phyloP scores from a whole-genome alignment of 2,113 vertebrate genomes.

The Odocoileus virginianus region DNA sequence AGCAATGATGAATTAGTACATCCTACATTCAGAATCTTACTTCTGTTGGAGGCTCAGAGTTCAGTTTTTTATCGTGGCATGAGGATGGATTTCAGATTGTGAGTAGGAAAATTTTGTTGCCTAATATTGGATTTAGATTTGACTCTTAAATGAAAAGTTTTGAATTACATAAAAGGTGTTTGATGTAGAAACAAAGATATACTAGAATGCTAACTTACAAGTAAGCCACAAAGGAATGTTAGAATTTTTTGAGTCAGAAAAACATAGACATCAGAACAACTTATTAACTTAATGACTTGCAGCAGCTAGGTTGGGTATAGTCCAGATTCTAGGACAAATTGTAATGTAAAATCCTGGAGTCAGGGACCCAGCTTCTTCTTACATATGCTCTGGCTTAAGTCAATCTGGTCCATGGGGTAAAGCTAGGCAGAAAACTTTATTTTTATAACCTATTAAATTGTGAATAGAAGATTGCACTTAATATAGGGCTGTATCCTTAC shows the following conservation, averaged over 20 bases:
- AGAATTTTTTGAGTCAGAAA: neutral
- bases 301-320: neutral
- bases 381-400: constrained; percentile 36
- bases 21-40: neutral
- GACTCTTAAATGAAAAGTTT: neutral
- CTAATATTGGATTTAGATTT: neutral
- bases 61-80: neutral
- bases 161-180: neutral
- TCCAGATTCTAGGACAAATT: constrained; percentile 18
- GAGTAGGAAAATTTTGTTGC: neutral
- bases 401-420: neutral
- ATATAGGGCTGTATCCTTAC: constrained; percentile 11
- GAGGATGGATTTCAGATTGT: neutral
- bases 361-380: neutral
- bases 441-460: constrained; percentile 59
- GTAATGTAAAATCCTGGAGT: neutral
- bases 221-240: neutral
- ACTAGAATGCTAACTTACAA: neutral
- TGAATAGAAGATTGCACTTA: constrained; percentile 35
- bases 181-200: neutral
- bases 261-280: constrained; percentile 44
- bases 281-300: constrained; percentile 21
- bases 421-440: constrained; percentile 35
- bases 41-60: neutral
- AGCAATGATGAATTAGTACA: neutral